Conservation (phyloP, 2,888 invertebrate genomes). For the Megalurothrips usitatus region DNA sequence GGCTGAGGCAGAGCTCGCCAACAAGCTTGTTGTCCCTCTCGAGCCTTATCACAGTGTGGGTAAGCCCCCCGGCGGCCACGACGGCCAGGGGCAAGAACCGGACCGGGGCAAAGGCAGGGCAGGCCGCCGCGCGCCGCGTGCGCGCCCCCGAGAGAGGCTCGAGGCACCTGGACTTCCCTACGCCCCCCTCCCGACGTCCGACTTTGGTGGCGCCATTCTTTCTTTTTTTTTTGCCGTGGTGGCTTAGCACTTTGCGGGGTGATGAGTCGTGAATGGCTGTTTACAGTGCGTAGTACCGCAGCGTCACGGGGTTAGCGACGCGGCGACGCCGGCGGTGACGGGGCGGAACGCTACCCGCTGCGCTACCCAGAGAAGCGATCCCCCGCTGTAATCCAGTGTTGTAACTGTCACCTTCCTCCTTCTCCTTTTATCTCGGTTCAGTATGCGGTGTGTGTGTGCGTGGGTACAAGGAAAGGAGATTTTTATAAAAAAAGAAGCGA, state of each 20-base stretch:
- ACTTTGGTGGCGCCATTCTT: background rate
- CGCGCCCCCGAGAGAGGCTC: background rate
- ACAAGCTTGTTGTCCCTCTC: conserved; percentile 9
- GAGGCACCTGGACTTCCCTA: background rate
- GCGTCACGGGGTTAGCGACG: too few species aligned
- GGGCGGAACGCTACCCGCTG: too few species aligned
- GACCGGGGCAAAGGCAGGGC: background rate
- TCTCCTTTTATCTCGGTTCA: too few species aligned
- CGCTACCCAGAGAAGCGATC: too few species aligned
- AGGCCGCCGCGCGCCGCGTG: background rate
- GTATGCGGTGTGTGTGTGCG: too few species aligned
- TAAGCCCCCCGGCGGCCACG: too few species aligned
- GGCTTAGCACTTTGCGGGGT: background rate
- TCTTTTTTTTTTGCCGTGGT: background rate
- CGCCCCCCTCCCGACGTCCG: background rate
- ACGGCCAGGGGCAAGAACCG: background rate
- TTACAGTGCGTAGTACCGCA: too few species aligned
- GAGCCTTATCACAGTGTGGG: background rate
- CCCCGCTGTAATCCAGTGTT: too few species aligned
- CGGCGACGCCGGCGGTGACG: too few species aligned
- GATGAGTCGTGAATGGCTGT: background rate
- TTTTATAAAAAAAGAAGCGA: too few species aligned
- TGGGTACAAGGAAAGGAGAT: too few species aligned
- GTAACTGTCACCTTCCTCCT: too few species aligned
- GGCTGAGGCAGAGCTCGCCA: background rate